Conservation (phyloP, 2,113 vertebrate genomes). For the Phylloscopus whistleri region DNA sequence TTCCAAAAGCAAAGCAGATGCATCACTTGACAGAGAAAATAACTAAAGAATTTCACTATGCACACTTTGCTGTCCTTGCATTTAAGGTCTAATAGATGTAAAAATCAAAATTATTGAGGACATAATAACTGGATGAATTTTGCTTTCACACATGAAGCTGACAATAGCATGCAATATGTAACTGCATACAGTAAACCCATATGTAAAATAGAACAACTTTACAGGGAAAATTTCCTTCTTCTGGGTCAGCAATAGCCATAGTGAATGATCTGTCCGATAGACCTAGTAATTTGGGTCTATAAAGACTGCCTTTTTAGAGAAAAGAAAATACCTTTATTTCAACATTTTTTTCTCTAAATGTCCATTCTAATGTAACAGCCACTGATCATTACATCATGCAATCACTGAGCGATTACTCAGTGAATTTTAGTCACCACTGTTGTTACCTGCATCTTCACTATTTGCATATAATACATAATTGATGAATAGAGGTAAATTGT, state of each 20-base stretch:
- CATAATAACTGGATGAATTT: neutral
- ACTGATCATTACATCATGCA: neutral
- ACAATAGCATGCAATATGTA: neutral
- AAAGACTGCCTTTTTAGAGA: neutral
- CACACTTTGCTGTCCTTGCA: neutral
- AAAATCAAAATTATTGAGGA: neutral
- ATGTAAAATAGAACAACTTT: neutral
- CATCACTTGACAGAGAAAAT: neutral
- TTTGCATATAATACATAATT: neutral
- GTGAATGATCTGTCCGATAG: neutral
- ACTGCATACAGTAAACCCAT: neutral
- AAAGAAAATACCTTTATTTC: constrained; percentile 20
- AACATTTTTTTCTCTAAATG: constrained; percentile 21
- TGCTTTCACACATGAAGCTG: neutral
- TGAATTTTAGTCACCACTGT: neutral
- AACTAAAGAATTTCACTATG: neutral
- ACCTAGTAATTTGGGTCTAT: neutral
- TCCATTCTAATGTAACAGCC: neutral
- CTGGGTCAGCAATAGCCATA: constrained; percentile 3
- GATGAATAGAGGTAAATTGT: neutral
- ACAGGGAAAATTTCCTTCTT: constrained; percentile 5
- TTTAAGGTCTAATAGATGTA: neutral
- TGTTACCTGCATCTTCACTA: neutral
- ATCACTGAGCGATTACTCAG: neutral
- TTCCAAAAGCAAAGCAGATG: neutral